phyloP scores from a whole-genome alignment of 2,113 vertebrate genomes.

The Notothenia coriiceps region DNA sequence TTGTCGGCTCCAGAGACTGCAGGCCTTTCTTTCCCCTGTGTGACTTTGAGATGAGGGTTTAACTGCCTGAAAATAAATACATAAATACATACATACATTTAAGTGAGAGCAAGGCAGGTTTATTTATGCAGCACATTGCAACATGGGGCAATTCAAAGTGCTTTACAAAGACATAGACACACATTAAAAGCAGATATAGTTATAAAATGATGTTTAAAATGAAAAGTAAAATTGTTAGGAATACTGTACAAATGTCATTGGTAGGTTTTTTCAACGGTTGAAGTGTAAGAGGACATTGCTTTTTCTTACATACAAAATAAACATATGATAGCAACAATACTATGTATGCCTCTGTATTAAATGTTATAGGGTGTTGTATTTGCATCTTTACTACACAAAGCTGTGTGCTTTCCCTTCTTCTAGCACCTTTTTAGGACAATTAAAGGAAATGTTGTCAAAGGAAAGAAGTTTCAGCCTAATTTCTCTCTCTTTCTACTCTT shows the following conservation, averaged over 20 bases:
- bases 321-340: too few species aligned
- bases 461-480: not conserved
- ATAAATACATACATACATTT: not conserved
- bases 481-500: not conserved
- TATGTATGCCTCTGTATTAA: too few species aligned
- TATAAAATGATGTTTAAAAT: not conserved
- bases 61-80: not conserved
- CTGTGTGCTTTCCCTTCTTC: too few species aligned
- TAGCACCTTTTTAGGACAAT: too few species aligned
- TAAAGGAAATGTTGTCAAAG: not conserved
- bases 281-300: not conserved
- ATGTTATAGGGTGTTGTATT: too few species aligned
- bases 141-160: too few species aligned
- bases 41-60: not conserved
- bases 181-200: too few species aligned
- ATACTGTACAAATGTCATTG: not conserved
- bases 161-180: too few species aligned
- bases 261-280: not conserved
- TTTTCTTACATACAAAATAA: not conserved
- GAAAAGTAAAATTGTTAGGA: not conserved
- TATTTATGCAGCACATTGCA: too few species aligned
- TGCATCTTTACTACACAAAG: too few species aligned
- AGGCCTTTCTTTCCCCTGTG: not conserved
- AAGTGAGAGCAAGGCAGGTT: too few species aligned
- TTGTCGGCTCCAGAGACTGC: constrained; percentile 9